Conservation (phyloP, 92 coral and sea anemone genomes). For the Palythoa grandiflora region DNA sequence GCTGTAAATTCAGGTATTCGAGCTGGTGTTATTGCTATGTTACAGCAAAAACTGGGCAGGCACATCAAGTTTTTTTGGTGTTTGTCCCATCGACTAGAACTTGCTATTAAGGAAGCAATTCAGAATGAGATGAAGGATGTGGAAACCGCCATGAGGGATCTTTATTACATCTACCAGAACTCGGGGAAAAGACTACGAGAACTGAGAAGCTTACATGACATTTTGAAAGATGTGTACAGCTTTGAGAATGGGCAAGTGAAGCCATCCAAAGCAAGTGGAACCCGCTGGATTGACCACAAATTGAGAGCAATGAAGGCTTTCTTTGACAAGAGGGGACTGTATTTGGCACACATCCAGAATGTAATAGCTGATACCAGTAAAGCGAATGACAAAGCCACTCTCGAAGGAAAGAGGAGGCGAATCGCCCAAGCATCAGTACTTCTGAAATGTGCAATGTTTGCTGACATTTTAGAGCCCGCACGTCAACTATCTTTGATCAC, state of each 20-base stretch:
- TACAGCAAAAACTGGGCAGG: conserved; percentile 61
- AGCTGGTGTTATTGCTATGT: conserved; percentile 68
- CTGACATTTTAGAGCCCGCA: conserved; percentile 68
- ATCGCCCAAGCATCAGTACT: conserved; percentile 64
- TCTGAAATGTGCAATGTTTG: conserved; percentile 69
- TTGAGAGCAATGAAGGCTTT: conserved; percentile 69
- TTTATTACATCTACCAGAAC: conserved; percentile 68
- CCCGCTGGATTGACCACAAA: conserved; percentile 73
- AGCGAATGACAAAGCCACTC: conserved; percentile 66
- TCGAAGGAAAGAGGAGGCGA: conserved; percentile 71
- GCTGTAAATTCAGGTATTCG: conserved; percentile 65
- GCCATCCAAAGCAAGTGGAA: conserved; percentile 70
- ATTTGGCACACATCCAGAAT: conserved; percentile 70
- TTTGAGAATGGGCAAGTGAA: conserved; percentile 71
- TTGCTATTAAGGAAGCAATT: conserved; percentile 68
- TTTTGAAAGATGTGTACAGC: conserved; percentile 65
- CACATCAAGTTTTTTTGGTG: conserved; percentile 74
- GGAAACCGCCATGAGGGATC: conserved; percentile 59
- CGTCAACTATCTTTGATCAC: conserved; percentile 72
- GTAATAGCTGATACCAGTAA: conserved; percentile 71
- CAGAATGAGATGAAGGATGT: conserved; percentile 71
- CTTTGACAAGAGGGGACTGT: conserved; percentile 71
- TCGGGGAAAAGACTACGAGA: conserved; percentile 72
- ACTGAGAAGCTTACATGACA: conserved; percentile 63
- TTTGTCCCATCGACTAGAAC: conserved; percentile 65